Evolutionary conservation across 1,140 invertebrate genomes (phyloP).

Genomic region (Grapholita molesta): DNA sequence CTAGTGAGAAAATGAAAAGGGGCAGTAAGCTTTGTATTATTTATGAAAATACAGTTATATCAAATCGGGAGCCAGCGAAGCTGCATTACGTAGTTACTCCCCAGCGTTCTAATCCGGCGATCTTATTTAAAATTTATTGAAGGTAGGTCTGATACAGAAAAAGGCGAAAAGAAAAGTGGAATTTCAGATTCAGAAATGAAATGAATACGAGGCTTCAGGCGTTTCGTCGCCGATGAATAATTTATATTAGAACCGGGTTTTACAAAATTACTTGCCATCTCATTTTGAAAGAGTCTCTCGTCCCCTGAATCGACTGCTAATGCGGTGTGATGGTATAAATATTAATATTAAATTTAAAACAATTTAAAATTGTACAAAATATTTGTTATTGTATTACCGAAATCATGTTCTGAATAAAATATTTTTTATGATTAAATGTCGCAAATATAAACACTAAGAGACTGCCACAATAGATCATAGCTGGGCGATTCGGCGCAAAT

Average conservation of each 20-base stretch:
- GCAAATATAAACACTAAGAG: no score
- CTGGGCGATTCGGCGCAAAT: no score
- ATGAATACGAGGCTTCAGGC: conserved; percentile 71
- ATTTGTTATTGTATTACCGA: no score
- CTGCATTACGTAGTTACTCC: conserved; percentile 18
- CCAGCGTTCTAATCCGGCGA: conserved; percentile 54
- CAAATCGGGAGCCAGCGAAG: not conserved
- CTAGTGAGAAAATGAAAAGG: no score
- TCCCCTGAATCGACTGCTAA: conserved; percentile 17
- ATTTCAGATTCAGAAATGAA: conserved; percentile 75
- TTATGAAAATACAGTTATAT: not conserved
- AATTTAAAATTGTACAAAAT: no score
- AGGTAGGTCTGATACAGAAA: conserved; percentile 59
- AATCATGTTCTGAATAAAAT: no score
- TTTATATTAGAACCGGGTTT: conserved; percentile 72
- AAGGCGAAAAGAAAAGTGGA: conserved; percentile 58
- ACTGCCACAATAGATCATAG: no score
- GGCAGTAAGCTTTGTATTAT: not conserved
- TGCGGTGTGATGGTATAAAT: conserved; percentile 4
- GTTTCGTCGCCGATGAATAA: conserved; percentile 74
- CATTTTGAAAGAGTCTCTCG: conserved; percentile 60
- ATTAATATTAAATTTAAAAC: not conserved
- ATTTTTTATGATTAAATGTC: no score
- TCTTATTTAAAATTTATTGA: conserved; percentile 71
- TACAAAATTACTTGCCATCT: conserved; percentile 70